These are phyloP conservation scores for Hemitrygon akajei DNA, from an alignment of 2,797 vertebrate genomes.

Conservation along the genomic window DNA sequence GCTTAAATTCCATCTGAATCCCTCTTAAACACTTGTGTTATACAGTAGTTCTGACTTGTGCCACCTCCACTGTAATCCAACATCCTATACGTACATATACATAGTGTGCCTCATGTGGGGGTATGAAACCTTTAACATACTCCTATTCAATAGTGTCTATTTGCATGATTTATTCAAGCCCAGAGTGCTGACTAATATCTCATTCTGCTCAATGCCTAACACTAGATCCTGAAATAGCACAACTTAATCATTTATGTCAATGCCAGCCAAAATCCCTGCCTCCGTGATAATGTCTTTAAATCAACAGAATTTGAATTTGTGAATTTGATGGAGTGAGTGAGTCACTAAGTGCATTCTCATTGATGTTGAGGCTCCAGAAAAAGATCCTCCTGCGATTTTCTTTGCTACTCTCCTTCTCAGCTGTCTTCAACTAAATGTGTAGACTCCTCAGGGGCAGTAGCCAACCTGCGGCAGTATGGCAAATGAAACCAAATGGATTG, in stretches of 20 bases:
- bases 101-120: neutral
- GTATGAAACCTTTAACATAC: neutral
- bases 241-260: neutral
- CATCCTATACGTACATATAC: neutral
- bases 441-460: neutral
- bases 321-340: neutral
- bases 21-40: neutral
- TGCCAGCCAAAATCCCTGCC: neutral
- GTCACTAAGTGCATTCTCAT: neutral
- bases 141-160: constrained; percentile 9
- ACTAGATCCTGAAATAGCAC: neutral
- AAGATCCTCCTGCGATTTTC: too few species aligned
- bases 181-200: constrained; percentile 1
- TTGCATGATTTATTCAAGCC: constrained; percentile 13
- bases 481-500: neutral
- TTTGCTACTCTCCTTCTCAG: neutral
- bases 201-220: neutral
- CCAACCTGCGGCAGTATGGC: neutral
- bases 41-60: neutral
- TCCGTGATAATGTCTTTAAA: neutral
- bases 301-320: neutral
- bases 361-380: neutral
- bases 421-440: neutral
- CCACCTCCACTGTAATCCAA: neutral
- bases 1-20: neutral